phyloP scores from a whole-genome alignment of 92 coral and sea anemone genomes.

The Pocillopora meandrina region DNA sequence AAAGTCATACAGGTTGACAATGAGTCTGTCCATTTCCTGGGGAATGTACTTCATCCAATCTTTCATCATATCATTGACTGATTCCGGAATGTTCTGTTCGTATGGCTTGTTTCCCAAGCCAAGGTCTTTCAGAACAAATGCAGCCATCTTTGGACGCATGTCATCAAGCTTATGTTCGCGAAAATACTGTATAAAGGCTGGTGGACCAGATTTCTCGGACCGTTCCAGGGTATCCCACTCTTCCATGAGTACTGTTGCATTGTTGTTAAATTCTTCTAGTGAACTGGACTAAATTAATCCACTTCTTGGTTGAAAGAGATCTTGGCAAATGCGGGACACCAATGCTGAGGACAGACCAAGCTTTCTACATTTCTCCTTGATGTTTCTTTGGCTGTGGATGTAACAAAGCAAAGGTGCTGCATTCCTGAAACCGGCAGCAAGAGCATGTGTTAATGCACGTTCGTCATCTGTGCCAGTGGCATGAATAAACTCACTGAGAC shows the following conservation, averaged over 20 bases:
- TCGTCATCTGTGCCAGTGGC: constrained; percentile 59
- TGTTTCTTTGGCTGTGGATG: constrained; percentile 47
- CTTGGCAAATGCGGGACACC: constrained; percentile 22
- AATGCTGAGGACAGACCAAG: constrained; percentile 38
- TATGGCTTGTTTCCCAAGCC: constrained; percentile 61
- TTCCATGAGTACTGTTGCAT: constrained; percentile 31
- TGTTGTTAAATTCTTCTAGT: constrained; percentile 35
- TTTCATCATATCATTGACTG: constrained; percentile 54
- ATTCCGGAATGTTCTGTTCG: constrained; percentile 50
- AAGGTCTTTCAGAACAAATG: constrained; percentile 39
- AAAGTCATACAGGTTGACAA: constrained; percentile 39
- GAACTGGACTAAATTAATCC: constrained; percentile 46
- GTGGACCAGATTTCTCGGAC: constrained; percentile 26
- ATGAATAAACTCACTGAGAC: constrained; percentile 33
- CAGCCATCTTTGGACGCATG: constrained; percentile 42
- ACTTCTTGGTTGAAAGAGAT: constrained; percentile 21
- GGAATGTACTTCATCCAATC: constrained; percentile 49
- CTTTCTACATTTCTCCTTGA: constrained; percentile 42
- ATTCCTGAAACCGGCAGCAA: constrained; percentile 40
- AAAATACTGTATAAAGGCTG: constrained; percentile 42
- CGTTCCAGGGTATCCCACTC: constrained; percentile 48
- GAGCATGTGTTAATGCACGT: constrained; percentile 42
- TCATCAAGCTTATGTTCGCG: constrained; percentile 15
- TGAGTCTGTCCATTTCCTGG: constrained; percentile 44
- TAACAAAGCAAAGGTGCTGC: constrained; percentile 53